These are phyloP conservation scores for Malaclemys terrapin DNA, from an alignment of 2,113 vertebrate genomes.

Conservation along the genomic window DNA sequence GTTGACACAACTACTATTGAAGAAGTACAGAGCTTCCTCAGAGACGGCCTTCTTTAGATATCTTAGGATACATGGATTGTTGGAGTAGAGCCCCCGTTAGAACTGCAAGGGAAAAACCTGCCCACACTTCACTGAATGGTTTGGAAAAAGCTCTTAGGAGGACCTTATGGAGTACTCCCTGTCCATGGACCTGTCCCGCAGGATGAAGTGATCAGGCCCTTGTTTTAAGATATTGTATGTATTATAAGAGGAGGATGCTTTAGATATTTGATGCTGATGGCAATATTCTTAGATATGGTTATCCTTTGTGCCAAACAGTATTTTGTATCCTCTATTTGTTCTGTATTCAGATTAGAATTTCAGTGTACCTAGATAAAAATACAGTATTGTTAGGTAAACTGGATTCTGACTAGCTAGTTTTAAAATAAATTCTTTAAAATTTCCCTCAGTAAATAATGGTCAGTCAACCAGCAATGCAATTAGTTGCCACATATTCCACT, in stretches of 20 bases:
- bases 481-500: neutral
- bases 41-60: no score
- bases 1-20: no score
- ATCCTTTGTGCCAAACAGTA: neutral
- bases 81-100: no score
- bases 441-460: neutral
- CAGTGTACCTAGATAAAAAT: neutral
- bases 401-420: neutral
- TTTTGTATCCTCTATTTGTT: neutral
- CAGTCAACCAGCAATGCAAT: neutral
- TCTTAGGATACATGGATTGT: no score
- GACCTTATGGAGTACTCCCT: neutral
- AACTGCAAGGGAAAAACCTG: no score
- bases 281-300: neutral
- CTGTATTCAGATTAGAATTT: neutral
- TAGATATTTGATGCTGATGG: neutral
- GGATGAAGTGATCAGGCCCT: neutral
- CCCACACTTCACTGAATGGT: neutral
- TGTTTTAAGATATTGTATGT: neutral
- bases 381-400: rapidly evolving
- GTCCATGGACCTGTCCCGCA: neutral
- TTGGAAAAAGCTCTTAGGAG: neutral
- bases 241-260: neutral
- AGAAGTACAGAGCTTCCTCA: no score
- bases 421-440: neutral